These are phyloP conservation scores for Fissipunctia ypsillon DNA, from an alignment of 2,888 invertebrate genomes.

Conservation along the genomic window DNA sequence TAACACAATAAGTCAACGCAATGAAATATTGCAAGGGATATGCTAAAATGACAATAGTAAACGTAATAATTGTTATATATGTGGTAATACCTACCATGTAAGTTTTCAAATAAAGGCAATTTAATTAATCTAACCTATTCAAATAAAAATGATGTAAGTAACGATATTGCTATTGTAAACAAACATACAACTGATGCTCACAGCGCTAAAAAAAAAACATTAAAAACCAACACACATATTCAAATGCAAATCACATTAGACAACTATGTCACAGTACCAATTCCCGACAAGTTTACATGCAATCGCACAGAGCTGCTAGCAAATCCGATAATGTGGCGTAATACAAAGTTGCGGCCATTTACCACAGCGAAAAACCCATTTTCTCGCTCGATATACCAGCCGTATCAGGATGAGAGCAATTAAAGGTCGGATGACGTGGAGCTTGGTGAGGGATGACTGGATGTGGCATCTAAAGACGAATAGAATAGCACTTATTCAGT, in stretches of 20 bases:
- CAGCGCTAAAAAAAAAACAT: conserved; percentile 2
- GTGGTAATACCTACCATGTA: neutral
- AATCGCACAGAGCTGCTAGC: conserved; percentile 70
- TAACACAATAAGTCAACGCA: neutral
- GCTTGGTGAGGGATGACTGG: conserved; percentile 66
- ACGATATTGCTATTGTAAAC: neutral
- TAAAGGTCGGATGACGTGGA: conserved; percentile 83
- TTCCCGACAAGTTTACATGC: conserved; percentile 33
- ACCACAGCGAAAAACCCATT: conserved; percentile 89
- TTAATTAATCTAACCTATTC: too few species aligned
- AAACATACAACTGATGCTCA: neutral
- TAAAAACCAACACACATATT: conserved; percentile 6
- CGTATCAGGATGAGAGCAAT: conserved; percentile 90
- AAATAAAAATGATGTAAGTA: too few species aligned
- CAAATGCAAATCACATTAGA: conserved; percentile 41
- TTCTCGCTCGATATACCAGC: conserved; percentile 90
- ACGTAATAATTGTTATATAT: too few species aligned
- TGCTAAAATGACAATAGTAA: neutral
- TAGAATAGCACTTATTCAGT: neutral
- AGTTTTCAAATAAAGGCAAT: neutral
- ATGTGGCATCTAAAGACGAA: conserved; percentile 70
- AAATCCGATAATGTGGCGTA: conserved; percentile 87
- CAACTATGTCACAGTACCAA: conserved; percentile 54
- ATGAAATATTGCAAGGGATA: neutral
- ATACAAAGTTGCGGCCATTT: conserved; percentile 88